Percentiles rank a stretch among this genome's conserved stretches.
phyloP scores from a whole-genome alignment of 2,797 vertebrate species.

The Acomys russatus region DNA sequence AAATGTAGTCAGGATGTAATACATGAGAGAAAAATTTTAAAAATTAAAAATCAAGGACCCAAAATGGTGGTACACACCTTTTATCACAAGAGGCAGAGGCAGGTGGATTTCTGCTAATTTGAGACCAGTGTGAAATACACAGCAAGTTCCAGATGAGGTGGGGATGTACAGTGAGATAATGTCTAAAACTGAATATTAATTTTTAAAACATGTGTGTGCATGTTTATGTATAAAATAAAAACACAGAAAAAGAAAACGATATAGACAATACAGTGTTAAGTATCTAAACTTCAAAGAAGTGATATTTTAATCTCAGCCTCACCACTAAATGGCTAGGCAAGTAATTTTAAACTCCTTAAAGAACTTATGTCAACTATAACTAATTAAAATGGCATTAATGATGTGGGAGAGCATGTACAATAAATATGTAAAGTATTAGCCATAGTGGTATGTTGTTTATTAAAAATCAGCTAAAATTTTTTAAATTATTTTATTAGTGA shows the following conservation, averaged over 20 bases:
- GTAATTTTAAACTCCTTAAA: neutral
- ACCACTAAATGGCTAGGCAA: neutral
- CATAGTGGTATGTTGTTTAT: neutral
- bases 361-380: constrained; percentile 18
- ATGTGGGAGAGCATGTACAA: neutral
- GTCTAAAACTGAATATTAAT: neutral
- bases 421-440: neutral
- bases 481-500: neutral
- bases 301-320: neutral
- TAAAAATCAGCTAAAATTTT: constrained; percentile 12
- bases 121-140: neutral
- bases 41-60: too few relatives aligned
- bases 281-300: constrained; percentile 20
- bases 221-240: neutral
- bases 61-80: neutral
- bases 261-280: neutral
- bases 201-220: neutral
- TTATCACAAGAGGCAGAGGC: neutral
- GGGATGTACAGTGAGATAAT: neutral
- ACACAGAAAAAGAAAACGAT: neutral
- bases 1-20: too few relatives aligned
- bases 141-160: neutral
- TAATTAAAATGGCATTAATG: constrained; percentile 9
- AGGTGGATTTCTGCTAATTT: neutral
- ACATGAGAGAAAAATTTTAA: too few relatives aligned